These are phyloP conservation scores for Leucoma salicis DNA, from an alignment of 2,888 invertebrate genomes.

Conservation along the genomic window DNA sequence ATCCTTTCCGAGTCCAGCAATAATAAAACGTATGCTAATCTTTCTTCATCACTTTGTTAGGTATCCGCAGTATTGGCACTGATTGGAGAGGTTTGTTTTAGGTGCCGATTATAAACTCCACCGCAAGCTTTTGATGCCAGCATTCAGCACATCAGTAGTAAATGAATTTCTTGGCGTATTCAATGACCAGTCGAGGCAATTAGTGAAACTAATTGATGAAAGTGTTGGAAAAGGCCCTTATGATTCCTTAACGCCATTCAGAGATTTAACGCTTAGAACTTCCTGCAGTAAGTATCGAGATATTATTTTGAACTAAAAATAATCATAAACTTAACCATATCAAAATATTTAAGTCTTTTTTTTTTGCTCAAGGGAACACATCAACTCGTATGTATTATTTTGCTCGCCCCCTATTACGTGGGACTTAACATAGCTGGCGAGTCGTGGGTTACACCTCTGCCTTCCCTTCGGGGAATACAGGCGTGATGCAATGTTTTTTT, in stretches of 20 bases:
- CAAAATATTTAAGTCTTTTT: not conserved
- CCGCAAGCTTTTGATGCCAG: slow-evolving; percentile 35
- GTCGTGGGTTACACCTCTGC: not conserved
- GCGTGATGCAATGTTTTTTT: too few species aligned
- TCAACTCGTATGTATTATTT: not conserved
- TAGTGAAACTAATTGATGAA: slow-evolving; percentile 18
- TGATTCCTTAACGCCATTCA: slow-evolving; percentile 21
- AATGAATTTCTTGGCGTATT: slow-evolving; percentile 33
- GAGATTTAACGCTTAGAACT: slow-evolving; percentile 26
- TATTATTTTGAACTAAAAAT: not conserved
- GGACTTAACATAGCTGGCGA: not conserved
- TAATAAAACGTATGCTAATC: not conserved
- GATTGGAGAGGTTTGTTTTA: too few species aligned
- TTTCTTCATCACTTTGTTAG: too few species aligned
- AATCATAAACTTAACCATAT: not conserved
- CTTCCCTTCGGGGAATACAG: not conserved
- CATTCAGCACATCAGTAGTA: slow-evolving; percentile 33
- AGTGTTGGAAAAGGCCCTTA: slow-evolving; percentile 28
- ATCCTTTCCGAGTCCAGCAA: not conserved
- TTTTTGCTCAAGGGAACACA: not conserved
- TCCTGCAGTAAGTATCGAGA: slow-evolving; percentile 28
- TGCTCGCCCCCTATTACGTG: too few species aligned
- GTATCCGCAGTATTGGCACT: too few species aligned
- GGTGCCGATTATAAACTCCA: slow-evolving; percentile 33
- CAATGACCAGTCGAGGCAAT: slow-evolving; percentile 25